Evolutionary conservation across 1,140 invertebrate genomes (phyloP).

Genomic region (Thalassaphorura encarpata): DNA sequence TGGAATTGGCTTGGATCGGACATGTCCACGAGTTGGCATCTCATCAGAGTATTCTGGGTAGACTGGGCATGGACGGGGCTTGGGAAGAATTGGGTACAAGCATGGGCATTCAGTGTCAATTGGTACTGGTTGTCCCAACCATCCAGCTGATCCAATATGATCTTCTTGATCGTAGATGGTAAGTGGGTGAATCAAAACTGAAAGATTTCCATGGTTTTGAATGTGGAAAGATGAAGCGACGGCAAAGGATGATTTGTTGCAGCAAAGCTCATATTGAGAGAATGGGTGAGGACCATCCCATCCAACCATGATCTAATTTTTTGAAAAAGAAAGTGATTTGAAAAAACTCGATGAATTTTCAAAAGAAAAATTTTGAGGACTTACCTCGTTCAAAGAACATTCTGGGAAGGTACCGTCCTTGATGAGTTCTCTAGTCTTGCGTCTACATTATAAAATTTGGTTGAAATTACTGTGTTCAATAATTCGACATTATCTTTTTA

Average conservation of each 20-base stretch:
- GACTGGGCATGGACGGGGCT: constrained; percentile 10
- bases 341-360: constrained; percentile 8
- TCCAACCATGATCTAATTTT: background rate
- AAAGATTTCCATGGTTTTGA: constrained; percentile 7
- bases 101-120: constrained; percentile 4
- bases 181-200: constrained; percentile 6
- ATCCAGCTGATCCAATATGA: constrained; percentile 3
- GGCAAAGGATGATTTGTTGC: constrained; percentile 1
- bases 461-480: background rate
- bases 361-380: constrained; percentile 18
- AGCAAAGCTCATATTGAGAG: constrained; percentile 1
- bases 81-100: background rate
- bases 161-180: constrained; percentile 4
- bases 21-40: background rate
- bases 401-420: constrained; percentile 19
- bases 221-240: constrained; percentile 6
- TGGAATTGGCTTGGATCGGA: background rate
- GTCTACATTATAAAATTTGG: background rate
- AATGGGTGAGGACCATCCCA: background rate
- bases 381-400: constrained; percentile 15
- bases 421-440: constrained; percentile 20
- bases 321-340: background rate
- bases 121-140: background rate
- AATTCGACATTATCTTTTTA: background rate
- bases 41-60: constrained; percentile 15